These are phyloP conservation scores for Chelidonichthys spinosus DNA, from an alignment of 2,797 vertebrate genomes.

Conservation along the genomic window DNA sequence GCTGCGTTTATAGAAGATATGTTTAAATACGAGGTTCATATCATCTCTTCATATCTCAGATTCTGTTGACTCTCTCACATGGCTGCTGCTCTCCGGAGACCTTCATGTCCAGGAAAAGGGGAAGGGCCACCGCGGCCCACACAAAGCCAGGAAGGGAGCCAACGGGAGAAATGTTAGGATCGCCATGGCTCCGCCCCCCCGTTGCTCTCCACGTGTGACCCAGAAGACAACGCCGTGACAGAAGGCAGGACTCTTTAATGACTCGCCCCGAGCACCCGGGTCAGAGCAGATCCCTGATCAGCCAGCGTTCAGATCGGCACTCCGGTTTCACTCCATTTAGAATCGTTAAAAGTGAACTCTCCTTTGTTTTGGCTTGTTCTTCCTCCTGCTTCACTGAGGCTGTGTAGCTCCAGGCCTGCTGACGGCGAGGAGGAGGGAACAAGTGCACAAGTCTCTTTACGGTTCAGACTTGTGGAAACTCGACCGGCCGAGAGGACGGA, in stretches of 20 bases:
- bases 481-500: constrained; percentile 19
- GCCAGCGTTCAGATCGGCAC: neutral
- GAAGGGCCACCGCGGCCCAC: constrained; percentile 66
- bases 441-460: constrained; percentile 18
- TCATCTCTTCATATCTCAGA: constrained; percentile 37
- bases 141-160: constrained; percentile 83
- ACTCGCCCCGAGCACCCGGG: constrained; percentile 58
- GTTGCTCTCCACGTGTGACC: constrained; percentile 71
- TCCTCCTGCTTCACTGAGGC: neutral
- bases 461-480: constrained; percentile 50
- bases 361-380: too few relatives aligned
- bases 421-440: neutral
- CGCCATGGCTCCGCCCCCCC: constrained; percentile 47
- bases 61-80: constrained; percentile 67
- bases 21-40: neutral
- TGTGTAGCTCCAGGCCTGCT: constrained; percentile 13
- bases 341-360: too few relatives aligned
- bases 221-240: constrained; percentile 73
- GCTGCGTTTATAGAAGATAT: neutral
- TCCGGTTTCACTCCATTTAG: neutral
- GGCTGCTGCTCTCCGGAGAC: constrained; percentile 47
- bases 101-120: constrained; percentile 72
- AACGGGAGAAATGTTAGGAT: constrained; percentile 74
- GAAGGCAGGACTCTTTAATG: constrained; percentile 82
- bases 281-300: constrained; percentile 48